These are phyloP conservation scores for Platorchestia sp. DNA, from an alignment of 1,140 invertebrate genomes.

Conservation along the genomic window DNA sequence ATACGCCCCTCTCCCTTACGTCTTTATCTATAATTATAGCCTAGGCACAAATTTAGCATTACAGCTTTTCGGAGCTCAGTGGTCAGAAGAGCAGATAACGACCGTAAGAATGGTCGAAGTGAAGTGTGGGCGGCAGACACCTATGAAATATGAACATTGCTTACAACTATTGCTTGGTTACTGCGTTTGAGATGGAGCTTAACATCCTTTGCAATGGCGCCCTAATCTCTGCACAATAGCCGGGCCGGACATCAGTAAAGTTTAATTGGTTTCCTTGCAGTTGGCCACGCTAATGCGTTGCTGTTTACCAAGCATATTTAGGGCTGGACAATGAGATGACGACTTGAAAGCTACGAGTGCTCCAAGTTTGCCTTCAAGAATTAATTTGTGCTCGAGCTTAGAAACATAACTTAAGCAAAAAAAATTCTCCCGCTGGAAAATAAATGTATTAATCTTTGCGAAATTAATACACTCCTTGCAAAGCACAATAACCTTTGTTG, in stretches of 20 bases:
- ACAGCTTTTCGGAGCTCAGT: slow-evolving; percentile 31
- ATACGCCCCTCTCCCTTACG: slow-evolving; percentile 39
- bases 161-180: slow-evolving; percentile 26
- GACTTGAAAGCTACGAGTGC: background rate
- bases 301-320: background rate
- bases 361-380: background rate
- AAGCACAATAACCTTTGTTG: background rate
- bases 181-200: background rate
- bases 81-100: slow-evolving; percentile 42
- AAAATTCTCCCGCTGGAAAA: background rate
- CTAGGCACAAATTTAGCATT: slow-evolving; percentile 35
- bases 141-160: slow-evolving; percentile 31
- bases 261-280: slow-evolving; percentile 47
- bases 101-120: slow-evolving; percentile 44
- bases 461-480: background rate
- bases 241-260: background rate
- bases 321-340: background rate
- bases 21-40: slow-evolving; percentile 54
- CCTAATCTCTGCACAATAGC: slow-evolving; percentile 38
- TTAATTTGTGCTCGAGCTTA: background rate
- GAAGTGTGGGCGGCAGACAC: slow-evolving; percentile 37
- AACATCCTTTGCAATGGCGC: background rate
- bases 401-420: background rate
- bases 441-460: background rate
- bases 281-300: slow-evolving; percentile 3